Evolutionary conservation across 2,888 invertebrate species (phyloP).

Genomic region (Lepidocyrtinus sp.): DNA sequence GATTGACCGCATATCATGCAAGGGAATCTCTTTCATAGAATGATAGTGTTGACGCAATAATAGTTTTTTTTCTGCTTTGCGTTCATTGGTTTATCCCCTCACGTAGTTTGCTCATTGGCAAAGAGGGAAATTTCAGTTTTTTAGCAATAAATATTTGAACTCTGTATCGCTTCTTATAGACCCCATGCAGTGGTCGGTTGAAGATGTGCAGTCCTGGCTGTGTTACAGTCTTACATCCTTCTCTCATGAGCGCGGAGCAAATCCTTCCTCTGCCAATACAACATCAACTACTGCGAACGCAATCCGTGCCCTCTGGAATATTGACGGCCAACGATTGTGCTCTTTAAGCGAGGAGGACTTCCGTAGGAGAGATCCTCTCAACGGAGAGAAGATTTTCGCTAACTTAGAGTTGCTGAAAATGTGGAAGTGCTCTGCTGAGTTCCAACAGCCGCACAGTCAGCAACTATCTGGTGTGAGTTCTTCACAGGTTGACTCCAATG

Average conservation of each 20-base stretch:
- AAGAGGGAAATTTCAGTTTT: not conserved
- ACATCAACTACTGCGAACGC: conserved; percentile 18
- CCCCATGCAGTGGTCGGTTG: conserved; percentile 88
- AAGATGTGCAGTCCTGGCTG: conserved; percentile 91
- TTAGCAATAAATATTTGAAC: not conserved
- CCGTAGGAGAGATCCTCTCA: conserved; percentile 80
- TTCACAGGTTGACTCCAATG: conserved; percentile 16
- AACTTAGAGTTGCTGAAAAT: conserved; percentile 68
- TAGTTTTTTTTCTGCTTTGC: not conserved
- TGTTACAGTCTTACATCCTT: conserved; percentile 79
- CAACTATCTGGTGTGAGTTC: not conserved
- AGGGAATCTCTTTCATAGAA: not conserved
- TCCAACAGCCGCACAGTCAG: conserved; percentile 5
- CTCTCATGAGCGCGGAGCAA: conserved; percentile 35
- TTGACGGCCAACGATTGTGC: conserved; percentile 84
- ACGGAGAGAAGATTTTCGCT: conserved; percentile 67
- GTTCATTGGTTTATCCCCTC: not conserved
- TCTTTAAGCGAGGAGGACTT: conserved; percentile 89
- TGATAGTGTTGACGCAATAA: conserved; percentile 31
- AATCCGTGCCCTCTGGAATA: conserved; percentile 80
- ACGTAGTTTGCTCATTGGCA: not conserved
- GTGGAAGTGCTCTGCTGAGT: conserved; percentile 41
- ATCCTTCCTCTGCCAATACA: not conserved
- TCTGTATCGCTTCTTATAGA: conserved; percentile 76
- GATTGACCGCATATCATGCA: not conserved